A percentile compares a stretch with the other conserved stretches of the same genome.
phyloP scores from a whole-genome alignment of 2,797 vertebrate species.

The Aphelocoma californica region DNA sequence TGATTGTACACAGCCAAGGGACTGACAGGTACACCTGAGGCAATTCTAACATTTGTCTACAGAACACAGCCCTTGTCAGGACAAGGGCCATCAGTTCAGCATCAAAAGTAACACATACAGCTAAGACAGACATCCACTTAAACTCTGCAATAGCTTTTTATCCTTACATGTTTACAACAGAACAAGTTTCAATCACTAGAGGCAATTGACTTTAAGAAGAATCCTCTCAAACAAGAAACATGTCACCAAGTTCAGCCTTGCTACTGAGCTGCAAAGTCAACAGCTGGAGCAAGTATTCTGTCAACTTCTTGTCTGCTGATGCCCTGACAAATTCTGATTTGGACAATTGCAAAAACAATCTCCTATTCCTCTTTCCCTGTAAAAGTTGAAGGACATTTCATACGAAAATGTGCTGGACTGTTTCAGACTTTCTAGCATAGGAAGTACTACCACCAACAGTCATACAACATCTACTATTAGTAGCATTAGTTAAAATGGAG shows the following conservation, averaged over 20 bases:
- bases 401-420: neutral
- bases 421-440: neutral
- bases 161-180: neutral
- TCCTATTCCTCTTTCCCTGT: neutral
- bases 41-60: neutral
- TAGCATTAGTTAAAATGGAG: neutral
- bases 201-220: neutral
- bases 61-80: neutral
- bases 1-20: neutral
- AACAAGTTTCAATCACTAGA: neutral
- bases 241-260: neutral
- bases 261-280: neutral
- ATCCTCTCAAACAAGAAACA: neutral
- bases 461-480: neutral
- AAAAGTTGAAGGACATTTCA: neutral
- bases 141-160: neutral
- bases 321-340: neutral
- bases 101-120: neutral
- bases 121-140: neutral
- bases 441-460: neutral
- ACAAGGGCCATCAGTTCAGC: neutral
- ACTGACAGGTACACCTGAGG: neutral
- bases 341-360: neutral
- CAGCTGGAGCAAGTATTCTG: neutral
- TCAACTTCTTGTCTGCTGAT: neutral